Base-by-base conservation (phyloP, 2,113 vertebrate species). In the Cavia aperea region DNA sequence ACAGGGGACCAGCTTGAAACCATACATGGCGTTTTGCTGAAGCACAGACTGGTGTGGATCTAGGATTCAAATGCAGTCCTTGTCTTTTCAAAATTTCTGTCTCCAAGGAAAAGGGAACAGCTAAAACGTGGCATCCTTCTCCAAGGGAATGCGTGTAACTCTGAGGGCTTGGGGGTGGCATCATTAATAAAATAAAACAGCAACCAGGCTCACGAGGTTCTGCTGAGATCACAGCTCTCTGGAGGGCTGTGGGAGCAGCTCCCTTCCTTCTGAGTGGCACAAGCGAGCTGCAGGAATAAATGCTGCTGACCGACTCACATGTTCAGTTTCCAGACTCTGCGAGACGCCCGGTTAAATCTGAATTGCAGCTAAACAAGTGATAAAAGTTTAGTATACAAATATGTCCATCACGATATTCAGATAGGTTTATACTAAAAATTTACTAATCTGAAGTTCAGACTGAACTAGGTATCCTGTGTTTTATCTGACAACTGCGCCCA, bases 11-110 rank as follows among this genome's bases (percentile, higher is more conserved):
- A 96, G 94, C 96, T 97, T 96, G 97, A 97, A 97, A 96, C 96
- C 97, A 97, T 97, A 95, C 96, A 97, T 95, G 89, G 94, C 90
- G 49, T 97, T 97, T 96, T 92, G 93, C 94, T 96, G 96, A 96
- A 96, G 97, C 97, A 92, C 96, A 94, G 94, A 95, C 95, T 97
- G 97, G 72, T 90, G 79, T 91, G 93, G 94, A 95, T 95, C 95
- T 96, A 90, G 94, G 96, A 88, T 94, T 96, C 94, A 97, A 98
- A 97, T 94, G 81, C 96, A 97, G 96, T 97, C 96, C 93, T 97
- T 96, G 97, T 98, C 39, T 98, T 98, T 97, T 97, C 94, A 95
- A 97, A 97, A 97, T 97, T 97, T 97, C 97, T 95, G 96, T 97
- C 95, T 97, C 97, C 94, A 96, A 97, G 97, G 97, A 96, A 92